These are phyloP conservation scores for Mesorhabditis belari DNA, from an alignment of 2,888 invertebrate species.

Conservation along the genomic window DNA sequence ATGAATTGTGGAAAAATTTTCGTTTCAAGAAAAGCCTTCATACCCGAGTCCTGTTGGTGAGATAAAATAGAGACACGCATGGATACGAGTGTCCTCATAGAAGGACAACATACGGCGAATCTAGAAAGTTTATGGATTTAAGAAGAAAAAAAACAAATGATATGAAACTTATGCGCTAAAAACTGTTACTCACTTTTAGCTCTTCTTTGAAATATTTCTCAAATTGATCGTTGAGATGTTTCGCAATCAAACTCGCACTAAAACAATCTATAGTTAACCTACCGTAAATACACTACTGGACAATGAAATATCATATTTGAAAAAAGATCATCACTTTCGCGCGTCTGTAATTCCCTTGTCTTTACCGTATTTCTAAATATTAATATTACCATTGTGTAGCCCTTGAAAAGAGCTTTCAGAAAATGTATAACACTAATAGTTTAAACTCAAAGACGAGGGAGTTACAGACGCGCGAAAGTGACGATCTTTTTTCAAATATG, in stretches of 20 bases:
- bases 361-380: too few relatives aligned
- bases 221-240: constrained; percentile 95
- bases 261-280: constrained; percentile 21
- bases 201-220: constrained; percentile 88
- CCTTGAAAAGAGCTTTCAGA: too few relatives aligned
- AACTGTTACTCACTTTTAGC: constrained; percentile 74
- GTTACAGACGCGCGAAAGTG: too few relatives aligned
- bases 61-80: constrained; percentile 95
- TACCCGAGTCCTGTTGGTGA: constrained; percentile 87
- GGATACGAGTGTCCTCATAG: constrained; percentile 89
- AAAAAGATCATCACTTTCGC: too few relatives aligned
- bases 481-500: too few relatives aligned
- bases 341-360: too few relatives aligned
- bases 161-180: constrained; percentile 49
- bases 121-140: constrained; percentile 42
- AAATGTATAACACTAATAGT: too few relatives aligned
- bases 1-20: not conserved
- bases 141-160: constrained; percentile 29
- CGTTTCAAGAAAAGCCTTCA: constrained; percentile 7
- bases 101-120: constrained; percentile 68
- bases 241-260: constrained; percentile 93
- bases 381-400: too few relatives aligned
- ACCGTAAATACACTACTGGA: too few relatives aligned
- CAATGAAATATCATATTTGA: too few relatives aligned
- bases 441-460: too few relatives aligned